A percentile compares a stretch with the other conserved stretches of the same genome.
Conservation (phyloP, 2,888 invertebrate species). For the Brenthis ino region DNA sequence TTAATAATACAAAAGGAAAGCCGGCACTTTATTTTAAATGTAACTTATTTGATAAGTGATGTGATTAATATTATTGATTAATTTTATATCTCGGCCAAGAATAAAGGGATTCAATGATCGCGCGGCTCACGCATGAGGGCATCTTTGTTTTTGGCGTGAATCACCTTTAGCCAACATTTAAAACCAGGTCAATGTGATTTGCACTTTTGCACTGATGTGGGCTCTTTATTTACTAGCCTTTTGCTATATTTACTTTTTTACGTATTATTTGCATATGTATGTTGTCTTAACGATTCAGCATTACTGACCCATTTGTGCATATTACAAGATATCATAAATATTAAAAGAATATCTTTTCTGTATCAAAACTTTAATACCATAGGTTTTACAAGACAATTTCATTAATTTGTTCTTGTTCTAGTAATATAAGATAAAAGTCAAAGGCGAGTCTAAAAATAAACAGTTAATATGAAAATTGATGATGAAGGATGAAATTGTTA, state of each 20-base stretch:
- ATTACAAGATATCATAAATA: neutral
- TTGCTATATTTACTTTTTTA: neutral
- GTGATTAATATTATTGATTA: too few relatives aligned
- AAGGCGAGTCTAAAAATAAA: conserved; percentile 17
- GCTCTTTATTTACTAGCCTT: conserved; percentile 13
- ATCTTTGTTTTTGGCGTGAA: conserved; percentile 35
- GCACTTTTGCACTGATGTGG: conserved; percentile 11
- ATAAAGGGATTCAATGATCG: conserved; percentile 12
- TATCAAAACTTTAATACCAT: neutral
- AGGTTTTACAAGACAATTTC: too few relatives aligned
- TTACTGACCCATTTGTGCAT: neutral
- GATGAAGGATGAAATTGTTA: conserved; percentile 18
- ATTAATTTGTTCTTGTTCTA: too few relatives aligned
- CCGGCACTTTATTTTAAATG: too few relatives aligned
- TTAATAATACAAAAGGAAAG: too few relatives aligned
- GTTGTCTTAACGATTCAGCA: neutral
- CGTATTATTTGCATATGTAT: neutral
- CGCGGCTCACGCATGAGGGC: conserved; percentile 18
- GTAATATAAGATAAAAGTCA: neutral
- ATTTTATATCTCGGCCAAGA: neutral
- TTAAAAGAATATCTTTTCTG: neutral
- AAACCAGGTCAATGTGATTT: conserved; percentile 26
- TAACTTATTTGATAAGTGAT: too few relatives aligned
- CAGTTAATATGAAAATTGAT: conserved; percentile 15
- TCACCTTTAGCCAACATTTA: conserved; percentile 28